Evolutionary conservation across 2,888 invertebrate species (phyloP).

Genomic region (Limnephilus marmoratus): DNA sequence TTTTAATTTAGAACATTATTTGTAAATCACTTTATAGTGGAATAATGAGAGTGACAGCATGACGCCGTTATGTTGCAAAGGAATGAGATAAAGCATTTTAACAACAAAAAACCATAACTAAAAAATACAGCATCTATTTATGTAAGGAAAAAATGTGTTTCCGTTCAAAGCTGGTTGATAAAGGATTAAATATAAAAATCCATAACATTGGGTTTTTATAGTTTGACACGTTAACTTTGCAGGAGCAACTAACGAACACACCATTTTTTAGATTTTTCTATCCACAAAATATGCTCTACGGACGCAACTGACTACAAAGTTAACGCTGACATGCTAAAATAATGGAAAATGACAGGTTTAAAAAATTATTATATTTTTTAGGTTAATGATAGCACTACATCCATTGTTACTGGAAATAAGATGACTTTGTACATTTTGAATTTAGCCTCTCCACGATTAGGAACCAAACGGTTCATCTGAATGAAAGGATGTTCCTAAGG

Average conservation of each 20-base stretch:
- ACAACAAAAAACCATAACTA: neutral
- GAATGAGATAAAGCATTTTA: neutral
- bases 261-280: neutral
- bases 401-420: neutral
- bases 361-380: neutral
- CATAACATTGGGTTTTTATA: neutral
- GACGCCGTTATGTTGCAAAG: neutral
- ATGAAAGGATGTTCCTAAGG: no score
- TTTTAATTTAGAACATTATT: neutral
- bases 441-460: neutral
- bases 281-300: no score
- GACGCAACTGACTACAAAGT: no score
- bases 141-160: neutral
- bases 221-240: neutral
- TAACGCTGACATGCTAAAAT: no score
- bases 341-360: neutral
- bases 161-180: neutral
- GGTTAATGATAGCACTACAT: neutral
- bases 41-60: neutral
- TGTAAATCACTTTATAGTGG: neutral
- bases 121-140: neutral
- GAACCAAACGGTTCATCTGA: no score
- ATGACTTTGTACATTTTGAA: neutral
- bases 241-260: neutral
- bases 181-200: neutral